Evolutionary conservation across 2,888 invertebrate species (phyloP).

Genomic region (Salpingus planirostris): DNA sequence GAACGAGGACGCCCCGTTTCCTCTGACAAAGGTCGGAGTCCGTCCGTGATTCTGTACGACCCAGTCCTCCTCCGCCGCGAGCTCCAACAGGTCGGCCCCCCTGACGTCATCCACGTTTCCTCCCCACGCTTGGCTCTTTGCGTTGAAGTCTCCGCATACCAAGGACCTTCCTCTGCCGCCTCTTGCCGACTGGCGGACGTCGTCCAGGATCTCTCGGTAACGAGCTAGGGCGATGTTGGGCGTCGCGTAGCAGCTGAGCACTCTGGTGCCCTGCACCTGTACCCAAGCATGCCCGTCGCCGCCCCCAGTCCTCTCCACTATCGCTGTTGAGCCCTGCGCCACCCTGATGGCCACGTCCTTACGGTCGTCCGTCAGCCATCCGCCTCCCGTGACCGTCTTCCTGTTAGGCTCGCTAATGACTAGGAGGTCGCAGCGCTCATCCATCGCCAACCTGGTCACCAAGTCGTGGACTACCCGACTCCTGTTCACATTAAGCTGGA

Average conservation of each 20-base stretch:
- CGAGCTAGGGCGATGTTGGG: not conserved
- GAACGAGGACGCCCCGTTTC: too few species aligned
- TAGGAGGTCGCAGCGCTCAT: conserved; percentile 6
- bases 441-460: conserved; percentile 1
- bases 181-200: not conserved
- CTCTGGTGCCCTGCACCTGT: not conserved
- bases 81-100: too few species aligned
- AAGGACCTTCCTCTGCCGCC: too few species aligned
- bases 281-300: not conserved
- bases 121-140: too few species aligned
- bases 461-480: conserved; percentile 10
- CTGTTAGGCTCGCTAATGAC: conserved; percentile 10
- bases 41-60: too few species aligned
- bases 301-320: not conserved
- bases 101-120: too few species aligned
- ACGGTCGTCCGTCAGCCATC: conserved; percentile 5
- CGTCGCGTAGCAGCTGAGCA: not conserved
- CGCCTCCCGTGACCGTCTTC: not conserved
- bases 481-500: conserved; percentile 10
- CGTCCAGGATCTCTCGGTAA: not conserved
- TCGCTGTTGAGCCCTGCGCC: not conserved
- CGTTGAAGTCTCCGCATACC: too few species aligned
- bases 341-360: conserved; percentile 4
- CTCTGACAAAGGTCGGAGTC: too few species aligned
- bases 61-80: too few species aligned